Evolutionary conservation across 2,797 vertebrate species (phyloP).

Genomic region (Pyrocephalus nanus): DNA sequence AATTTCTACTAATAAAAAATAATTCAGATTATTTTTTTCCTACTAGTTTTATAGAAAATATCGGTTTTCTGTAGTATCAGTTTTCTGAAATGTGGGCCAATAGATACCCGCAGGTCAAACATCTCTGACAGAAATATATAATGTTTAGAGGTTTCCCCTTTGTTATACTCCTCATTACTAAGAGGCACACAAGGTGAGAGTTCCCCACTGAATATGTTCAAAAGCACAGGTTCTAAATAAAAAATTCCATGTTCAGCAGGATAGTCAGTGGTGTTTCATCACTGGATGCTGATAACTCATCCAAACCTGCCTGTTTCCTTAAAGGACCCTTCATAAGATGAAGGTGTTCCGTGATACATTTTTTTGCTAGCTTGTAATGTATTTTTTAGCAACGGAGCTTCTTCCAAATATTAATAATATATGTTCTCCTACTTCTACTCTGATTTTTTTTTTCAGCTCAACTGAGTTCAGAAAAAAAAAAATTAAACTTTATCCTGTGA

Average conservation of each 20-base stretch:
- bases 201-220: constrained; percentile 38
- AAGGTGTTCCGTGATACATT: background rate
- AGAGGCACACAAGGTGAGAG: background rate
- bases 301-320: background rate
- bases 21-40: background rate
- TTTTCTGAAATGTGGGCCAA: constrained; percentile 33
- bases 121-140: background rate
- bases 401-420: constrained; percentile 42
- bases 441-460: background rate
- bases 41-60: constrained; percentile 20
- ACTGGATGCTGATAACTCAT: background rate
- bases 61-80: background rate
- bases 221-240: constrained; percentile 39
- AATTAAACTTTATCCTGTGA: background rate
- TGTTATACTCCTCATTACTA: constrained; percentile 1
- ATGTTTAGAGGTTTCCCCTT: constrained; percentile 1
- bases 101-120: constrained; percentile 6
- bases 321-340: constrained; percentile 3
- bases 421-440: background rate
- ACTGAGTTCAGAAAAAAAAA: background rate
- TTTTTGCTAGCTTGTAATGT: constrained; percentile 34
- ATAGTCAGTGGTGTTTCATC: background rate
- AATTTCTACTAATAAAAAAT: constrained; percentile 33
- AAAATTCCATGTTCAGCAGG: constrained; percentile 49
- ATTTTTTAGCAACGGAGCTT: constrained; percentile 41